Evolutionary conservation across 2,888 invertebrate species (phyloP), one percentile per base, ranked within the genome.

Genomic region (Heliconius aoede): DNA sequence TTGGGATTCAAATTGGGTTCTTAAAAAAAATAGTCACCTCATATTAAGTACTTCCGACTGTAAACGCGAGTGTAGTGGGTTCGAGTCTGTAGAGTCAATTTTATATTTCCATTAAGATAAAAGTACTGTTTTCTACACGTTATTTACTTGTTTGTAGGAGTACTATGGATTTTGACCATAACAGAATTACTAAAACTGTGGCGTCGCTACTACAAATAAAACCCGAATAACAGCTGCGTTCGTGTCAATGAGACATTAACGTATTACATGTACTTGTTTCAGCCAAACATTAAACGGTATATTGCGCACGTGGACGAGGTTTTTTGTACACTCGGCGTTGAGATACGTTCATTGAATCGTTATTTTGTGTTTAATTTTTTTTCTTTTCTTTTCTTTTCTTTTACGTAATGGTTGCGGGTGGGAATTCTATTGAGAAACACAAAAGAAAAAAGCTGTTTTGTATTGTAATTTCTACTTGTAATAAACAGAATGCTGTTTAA

Each of bases 171-270:
- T 68, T 68, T 28, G 40, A 68, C 11, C 18, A 21, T 46, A 46
- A 28, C 46, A 46, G 11, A 32, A n/a, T 51, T 69, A 61, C 28
- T 36, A 28, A 72, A 72, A 32, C 65, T 21, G 3, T 36, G 36
- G 55, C 30, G 51, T 55, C 3, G 46, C 73, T 36, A 46, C 51
- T 62, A 5, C 26, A 40, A 62, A 61, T 69, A 62, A 62, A 75
- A 51, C 32, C 60, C 32, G 13, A 55, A 62, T 62, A 36, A 32
- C 68, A 72, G 72, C 28, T 72, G 62, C 62, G 72, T 84, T 89
- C 91, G 90, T 92, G 92, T 85, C 90, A 89, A 89, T 88, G 86
- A 83, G 84, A 84, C 90, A 90, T 92, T 91, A 91, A 82, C 86
- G 86, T 86, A 86, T 88, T 88, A 88, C 88, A 86, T 87, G 86